Percentiles rank a stretch among this genome's conserved stretches.
Evolutionary conservation across 2,797 vertebrate species (phyloP).

Genomic region (Halcyon badia): DNA sequence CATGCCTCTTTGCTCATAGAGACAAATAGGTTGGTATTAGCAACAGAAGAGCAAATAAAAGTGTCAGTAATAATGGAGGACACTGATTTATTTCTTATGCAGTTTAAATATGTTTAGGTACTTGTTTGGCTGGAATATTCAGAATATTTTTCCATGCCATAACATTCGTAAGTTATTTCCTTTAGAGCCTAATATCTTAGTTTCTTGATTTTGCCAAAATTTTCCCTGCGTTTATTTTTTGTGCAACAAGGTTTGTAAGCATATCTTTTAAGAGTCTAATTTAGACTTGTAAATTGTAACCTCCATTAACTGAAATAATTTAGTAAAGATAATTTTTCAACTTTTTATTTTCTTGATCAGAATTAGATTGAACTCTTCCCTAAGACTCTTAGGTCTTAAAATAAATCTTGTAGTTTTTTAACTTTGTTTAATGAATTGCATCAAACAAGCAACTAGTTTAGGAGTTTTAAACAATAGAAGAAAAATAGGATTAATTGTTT

Average conservation of each 20-base stretch:
- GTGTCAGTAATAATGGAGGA: background rate
- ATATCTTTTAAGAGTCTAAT: background rate
- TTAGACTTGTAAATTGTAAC: background rate
- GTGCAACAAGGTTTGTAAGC: background rate
- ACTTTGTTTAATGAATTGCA: background rate
- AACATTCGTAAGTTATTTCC: background rate
- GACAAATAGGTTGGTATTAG: background rate
- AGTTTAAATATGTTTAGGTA: background rate
- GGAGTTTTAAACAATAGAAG: background rate
- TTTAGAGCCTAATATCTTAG: background rate
- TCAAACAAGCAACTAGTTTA: background rate
- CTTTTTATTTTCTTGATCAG: background rate
- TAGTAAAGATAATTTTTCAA: background rate
- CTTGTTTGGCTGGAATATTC: background rate
- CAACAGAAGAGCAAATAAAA: background rate
- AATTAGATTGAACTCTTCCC: background rate
- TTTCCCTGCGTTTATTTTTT: background rate
- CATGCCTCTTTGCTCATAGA: background rate
- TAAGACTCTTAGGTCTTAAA: background rate
- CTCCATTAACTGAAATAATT: background rate
- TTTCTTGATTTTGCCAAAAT: background rate
- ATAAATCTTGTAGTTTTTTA: background rate
- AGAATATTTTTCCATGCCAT: background rate
- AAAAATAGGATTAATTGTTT: slow-evolving; percentile 47
- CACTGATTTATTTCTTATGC: background rate